These are phyloP conservation scores for Pinna nobilis DNA, from an alignment of 1,140 invertebrate genomes.

Conservation along the genomic window DNA sequence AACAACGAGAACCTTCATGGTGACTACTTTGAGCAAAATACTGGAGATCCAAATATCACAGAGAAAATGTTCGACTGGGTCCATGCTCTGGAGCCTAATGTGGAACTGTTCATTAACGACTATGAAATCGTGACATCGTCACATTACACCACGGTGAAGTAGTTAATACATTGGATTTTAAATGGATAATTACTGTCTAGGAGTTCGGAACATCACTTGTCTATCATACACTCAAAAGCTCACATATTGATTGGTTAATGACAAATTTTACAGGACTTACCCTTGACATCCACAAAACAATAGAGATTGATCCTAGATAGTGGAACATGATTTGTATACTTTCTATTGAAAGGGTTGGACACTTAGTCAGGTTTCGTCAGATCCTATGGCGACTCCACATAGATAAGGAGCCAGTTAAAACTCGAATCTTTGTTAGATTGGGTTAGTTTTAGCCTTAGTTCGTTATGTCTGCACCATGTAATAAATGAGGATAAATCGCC, in stretches of 20 bases:
- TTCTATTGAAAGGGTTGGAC: no score
- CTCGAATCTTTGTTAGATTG: no score
- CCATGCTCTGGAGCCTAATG: constrained; percentile 41
- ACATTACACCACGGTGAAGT: constrained; percentile 47
- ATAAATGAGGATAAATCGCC: no score
- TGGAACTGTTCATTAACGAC: constrained; percentile 64
- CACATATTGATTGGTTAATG: background rate
- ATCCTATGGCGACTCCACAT: no score
- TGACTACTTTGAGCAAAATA: constrained; percentile 46
- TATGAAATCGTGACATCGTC: constrained; percentile 50
- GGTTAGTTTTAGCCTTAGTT: no score
- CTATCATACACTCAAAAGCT: background rate
- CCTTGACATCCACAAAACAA: background rate
- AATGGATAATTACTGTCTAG: background rate
- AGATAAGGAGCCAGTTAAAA: no score
- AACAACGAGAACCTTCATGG: constrained; percentile 63
- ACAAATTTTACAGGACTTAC: background rate
- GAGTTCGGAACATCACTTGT: background rate
- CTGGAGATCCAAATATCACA: constrained; percentile 45
- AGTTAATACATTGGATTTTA: background rate
- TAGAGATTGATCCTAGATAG: no score
- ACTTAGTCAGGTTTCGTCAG: no score
- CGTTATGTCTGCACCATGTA: no score
- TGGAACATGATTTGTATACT: no score
- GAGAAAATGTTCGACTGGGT: constrained; percentile 56